Evolutionary conservation across 2,797 vertebrate species (phyloP), one percentile per base, ranked within the genome.

Genomic region (Loriculus beryllinus): DNA sequence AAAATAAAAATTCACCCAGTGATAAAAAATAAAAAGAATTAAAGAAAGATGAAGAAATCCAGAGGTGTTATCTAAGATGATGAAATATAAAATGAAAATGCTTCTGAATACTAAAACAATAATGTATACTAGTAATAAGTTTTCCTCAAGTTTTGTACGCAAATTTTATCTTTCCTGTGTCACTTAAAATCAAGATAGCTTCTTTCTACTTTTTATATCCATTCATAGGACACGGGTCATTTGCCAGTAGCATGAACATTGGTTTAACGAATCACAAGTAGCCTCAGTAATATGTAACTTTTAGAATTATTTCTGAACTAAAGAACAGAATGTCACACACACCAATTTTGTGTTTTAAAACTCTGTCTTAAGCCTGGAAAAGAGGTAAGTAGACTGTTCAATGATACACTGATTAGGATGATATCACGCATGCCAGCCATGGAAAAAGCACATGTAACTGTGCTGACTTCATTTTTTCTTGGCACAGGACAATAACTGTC

Each of bases 391-490:
- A 74, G 60, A 37, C 37, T 12, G 2, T 31, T 93, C 90, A 93
- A 86, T 88, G 90, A 92, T 93, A 77, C 31, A 26, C 43, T 92
- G 82, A 94, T 95, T 90, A 88, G 45, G 49, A 65, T 83, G 88
- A 88, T 95, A 83, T 72, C 89, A 94, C 2, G 4, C 29, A 29
- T 45, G 56, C 75, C 51, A 62, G 62, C 45, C 3, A 3, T 1
- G 0, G 31, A 92, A 82, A 82, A 92, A 87, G 35, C 17, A 19
- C 22, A 14, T 54, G 75, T 90, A 94, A 84, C 92, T 95, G 51
- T 74, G 83, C 85, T 96, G 94, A 92, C 87, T 97, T 96, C 82
- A 90, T 96, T 92, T 96, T 93, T 56, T 78, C 71, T 70, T 90
- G 84, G 49, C 33, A 62, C 52, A 7, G 0, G 7, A 70, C 71